A percentile compares a stretch with the other conserved stretches of the same genome.
phyloP scores from a whole-genome alignment of 2,797 vertebrate species.

The Octomys mimax region DNA sequence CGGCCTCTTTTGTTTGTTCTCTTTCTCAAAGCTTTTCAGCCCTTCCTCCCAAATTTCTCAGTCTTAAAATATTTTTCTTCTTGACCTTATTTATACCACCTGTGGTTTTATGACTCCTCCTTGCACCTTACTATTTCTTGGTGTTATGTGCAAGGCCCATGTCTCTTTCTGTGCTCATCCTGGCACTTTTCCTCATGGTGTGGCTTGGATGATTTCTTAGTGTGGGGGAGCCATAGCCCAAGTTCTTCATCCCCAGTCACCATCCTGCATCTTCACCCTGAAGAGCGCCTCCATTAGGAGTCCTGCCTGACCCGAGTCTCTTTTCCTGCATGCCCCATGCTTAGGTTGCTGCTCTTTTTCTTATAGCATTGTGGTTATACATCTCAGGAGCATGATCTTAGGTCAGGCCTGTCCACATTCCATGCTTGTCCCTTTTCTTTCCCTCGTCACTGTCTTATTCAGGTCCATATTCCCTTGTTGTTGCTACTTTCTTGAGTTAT shows the following conservation, averaged over 20 bases:
- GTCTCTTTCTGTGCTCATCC: not conserved
- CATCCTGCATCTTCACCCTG: not conserved
- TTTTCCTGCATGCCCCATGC: not conserved
- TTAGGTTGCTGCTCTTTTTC: not conserved
- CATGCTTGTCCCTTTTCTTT: not conserved
- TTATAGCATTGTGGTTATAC: not conserved
- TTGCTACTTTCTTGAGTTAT: not conserved
- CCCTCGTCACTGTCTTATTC: not conserved
- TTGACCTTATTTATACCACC: not conserved
- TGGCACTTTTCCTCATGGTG: slow-evolving; percentile 5
- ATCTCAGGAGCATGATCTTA: not conserved
- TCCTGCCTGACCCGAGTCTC: not conserved
- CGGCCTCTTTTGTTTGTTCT: slow-evolving; percentile 15
- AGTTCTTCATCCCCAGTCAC: not conserved
- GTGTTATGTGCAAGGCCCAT: not conserved
- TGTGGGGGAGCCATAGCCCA: not conserved
- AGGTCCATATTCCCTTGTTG: not conserved
- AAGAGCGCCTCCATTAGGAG: not conserved
- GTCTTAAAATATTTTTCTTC: slow-evolving; percentile 11
- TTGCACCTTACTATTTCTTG: not conserved
- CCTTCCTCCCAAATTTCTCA: not conserved
- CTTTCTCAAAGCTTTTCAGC: slow-evolving; percentile 33
- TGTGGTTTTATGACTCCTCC: not conserved
- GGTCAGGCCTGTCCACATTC: not conserved
- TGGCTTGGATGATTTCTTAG: not conserved